Conservation (phyloP, 2,113 vertebrate genomes). For the Ptilorrhoa leucosticta region DNA sequence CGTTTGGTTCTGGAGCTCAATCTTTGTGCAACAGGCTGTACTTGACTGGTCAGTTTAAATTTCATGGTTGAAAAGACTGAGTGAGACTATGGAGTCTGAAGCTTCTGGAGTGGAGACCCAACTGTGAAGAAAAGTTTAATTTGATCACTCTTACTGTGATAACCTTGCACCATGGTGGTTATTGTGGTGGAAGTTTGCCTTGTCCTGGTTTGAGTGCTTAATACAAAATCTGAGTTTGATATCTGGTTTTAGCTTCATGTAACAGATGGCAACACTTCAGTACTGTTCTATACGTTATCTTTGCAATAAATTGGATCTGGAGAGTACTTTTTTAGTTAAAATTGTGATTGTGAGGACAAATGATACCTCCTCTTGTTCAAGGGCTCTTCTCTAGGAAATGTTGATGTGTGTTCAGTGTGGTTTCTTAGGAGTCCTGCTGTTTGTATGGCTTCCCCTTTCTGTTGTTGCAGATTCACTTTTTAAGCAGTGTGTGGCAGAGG, state of each 20-base stretch:
- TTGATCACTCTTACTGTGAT: not conserved
- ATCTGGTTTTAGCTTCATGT: not conserved
- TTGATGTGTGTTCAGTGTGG: fast-evolving
- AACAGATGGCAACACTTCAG: not conserved
- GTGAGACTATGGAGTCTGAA: not conserved
- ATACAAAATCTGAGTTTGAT: not conserved
- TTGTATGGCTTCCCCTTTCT: not conserved
- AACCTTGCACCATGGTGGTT: not conserved
- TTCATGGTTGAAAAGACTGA: not conserved
- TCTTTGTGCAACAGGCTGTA: not conserved
- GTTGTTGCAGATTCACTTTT: not conserved
- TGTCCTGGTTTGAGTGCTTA: not conserved
- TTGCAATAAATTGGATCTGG: not conserved
- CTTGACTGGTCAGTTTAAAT: not conserved
- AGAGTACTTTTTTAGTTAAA: not conserved
- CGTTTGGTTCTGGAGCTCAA: not conserved
- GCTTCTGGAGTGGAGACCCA: not conserved
- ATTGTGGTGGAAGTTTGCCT: not conserved
- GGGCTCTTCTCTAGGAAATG: not conserved
- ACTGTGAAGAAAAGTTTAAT: not conserved
- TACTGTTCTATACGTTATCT: not conserved
- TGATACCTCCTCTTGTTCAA: not conserved
- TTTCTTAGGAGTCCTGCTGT: not conserved
- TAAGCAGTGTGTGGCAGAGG: not conserved
- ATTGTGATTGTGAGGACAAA: not conserved